Conservation (phyloP, 2,797 vertebrate species). For the Tiaroga cobitis region DNA sequence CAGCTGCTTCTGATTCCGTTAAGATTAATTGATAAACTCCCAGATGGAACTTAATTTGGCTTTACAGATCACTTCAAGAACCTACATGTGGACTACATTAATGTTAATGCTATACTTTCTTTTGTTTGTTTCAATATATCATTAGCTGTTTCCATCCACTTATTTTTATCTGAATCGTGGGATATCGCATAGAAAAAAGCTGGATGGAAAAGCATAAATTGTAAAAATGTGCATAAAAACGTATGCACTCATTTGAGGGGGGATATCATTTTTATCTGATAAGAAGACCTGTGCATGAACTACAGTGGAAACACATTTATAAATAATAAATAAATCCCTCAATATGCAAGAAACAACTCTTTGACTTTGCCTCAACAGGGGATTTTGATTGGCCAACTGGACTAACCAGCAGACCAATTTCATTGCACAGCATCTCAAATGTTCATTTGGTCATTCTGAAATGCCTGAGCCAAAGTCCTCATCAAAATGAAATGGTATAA, state of each 20-base stretch:
- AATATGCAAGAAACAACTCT: neutral
- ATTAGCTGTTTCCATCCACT: neutral
- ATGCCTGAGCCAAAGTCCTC: neutral
- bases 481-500: neutral
- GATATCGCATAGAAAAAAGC: neutral
- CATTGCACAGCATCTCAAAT: neutral
- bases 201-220: neutral
- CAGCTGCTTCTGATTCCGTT: constrained; percentile 27
- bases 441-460: neutral
- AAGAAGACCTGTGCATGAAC: neutral
- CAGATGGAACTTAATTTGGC: neutral
- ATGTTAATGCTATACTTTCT: neutral
- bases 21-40: constrained; percentile 34
- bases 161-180: neutral
- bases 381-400: neutral
- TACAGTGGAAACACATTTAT: neutral
- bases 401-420: neutral
- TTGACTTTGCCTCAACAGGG: neutral
- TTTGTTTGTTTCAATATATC: neutral
- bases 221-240: neutral
- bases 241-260: neutral
- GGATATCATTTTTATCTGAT: neutral
- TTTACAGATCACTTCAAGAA: constrained; percentile 2
- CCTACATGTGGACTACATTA: neutral
- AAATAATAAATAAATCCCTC: neutral